Evolutionary conservation across 37 sponge, comb jelly and placozoan genomes (phyloP), one percentile per base, ranked within the genome.

Genomic region (Halisarca cf. caerulea): DNA sequence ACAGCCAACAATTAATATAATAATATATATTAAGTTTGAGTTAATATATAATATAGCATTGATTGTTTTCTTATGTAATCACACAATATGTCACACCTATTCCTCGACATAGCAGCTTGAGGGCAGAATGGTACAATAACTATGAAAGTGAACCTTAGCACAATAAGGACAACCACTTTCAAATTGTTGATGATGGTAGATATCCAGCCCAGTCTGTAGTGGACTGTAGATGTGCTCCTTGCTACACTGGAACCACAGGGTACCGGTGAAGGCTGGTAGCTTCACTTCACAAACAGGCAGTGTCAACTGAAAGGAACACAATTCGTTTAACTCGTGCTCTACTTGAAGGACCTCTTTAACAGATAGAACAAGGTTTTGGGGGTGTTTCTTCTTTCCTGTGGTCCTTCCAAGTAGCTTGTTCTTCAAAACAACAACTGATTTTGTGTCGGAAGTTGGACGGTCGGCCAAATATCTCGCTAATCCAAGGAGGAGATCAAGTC

Each of bases 141-240:
- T 28, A 27, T 68, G 33, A 6, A 68, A 68, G 17, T 68, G 69
- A 27, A 68, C 69, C 2, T 68, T 68, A 34, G 35, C 35, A 34
- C 69, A 68, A 17, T 34, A 28, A 68, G 69, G 69, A 4, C 69
- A 68, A 34, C 69, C 35, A 30, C 35, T 34, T 11, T n/a, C n/a
- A n/a, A n/a, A n/a, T 59, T 68, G 69, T 1, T 34, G 69, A 34
- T 68, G 69, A 34, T 28, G 69, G 69, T 34, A 68, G 28, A 68
- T 68, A 30, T 68, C 69, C 35, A 68, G 69, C 15, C 35, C 69
- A 30, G 6, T 47, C 51, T 47, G 51, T 14, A 47, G 6, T 34
- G 15, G 85, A 18, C 79, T 66, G 82, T 89, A 89, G 45, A 89
- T 41, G 39, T 89, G 90, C 14, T 85, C 90, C 41, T 80, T 80